Evolutionary conservation across 1,140 invertebrate genomes (phyloP).

Genomic region (Diprion similis): DNA sequence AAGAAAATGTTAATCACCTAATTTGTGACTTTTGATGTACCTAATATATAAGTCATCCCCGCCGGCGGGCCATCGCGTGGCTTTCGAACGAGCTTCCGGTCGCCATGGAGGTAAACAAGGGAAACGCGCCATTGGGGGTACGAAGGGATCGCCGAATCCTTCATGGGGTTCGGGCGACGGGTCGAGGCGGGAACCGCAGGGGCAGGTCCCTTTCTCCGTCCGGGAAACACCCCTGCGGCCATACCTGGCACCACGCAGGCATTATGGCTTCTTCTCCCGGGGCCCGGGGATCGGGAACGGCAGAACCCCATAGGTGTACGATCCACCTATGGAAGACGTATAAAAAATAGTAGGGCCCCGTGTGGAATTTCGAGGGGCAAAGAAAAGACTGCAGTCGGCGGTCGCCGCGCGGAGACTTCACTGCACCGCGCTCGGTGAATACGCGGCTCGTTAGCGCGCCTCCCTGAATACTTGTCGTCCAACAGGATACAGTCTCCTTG

Average conservation of each 20-base stretch:
- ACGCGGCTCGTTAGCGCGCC: slow-evolving; percentile 6
- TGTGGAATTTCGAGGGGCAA: slow-evolving; percentile 3
- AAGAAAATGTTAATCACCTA: too few species aligned
- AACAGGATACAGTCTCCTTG: not conserved
- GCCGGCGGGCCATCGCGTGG: too few species aligned
- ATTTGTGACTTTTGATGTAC: too few species aligned
- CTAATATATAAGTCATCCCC: too few species aligned
- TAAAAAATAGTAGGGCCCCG: not conserved
- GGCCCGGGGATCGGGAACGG: too few species aligned
- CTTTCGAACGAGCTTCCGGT: not conserved
- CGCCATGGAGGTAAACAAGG: not conserved
- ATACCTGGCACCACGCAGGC: slow-evolving; percentile 41
- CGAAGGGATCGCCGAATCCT: not conserved
- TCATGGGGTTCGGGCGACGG: not conserved
- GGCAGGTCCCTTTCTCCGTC: slow-evolving; percentile 43
- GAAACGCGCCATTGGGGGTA: not conserved
- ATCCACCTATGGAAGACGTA: not conserved
- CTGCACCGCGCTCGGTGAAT: not conserved
- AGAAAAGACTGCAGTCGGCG: slow-evolving; percentile 2
- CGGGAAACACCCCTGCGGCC: slow-evolving; percentile 56
- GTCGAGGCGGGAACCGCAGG: slow-evolving; percentile 22
- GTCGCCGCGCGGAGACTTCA: not conserved
- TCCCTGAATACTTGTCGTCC: not conserved
- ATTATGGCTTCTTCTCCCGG: slow-evolving; percentile 44
- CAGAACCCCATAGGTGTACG: slow-evolving; percentile 4